Percentiles rank a stretch among this genome's conserved stretches.
phyloP scores from a whole-genome alignment of 2,113 vertebrate species.

The Lucifuga dentata region DNA sequence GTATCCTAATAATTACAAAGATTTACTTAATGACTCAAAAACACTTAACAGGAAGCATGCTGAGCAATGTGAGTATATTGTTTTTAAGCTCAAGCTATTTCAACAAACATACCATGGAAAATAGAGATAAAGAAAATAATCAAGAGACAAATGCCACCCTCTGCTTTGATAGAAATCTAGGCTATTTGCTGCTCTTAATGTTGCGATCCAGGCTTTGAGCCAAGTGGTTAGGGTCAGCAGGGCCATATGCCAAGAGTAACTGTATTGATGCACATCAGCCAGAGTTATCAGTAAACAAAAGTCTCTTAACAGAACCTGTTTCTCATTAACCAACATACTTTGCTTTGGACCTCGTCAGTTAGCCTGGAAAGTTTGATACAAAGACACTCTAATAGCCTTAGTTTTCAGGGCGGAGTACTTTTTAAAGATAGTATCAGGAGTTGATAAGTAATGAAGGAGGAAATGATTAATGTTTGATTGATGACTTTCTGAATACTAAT shows the following conservation, averaged over 20 bases:
- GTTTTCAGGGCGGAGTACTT: constrained; percentile 42
- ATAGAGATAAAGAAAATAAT: constrained; percentile 72
- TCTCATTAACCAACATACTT: constrained; percentile 66
- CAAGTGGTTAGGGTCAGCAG: constrained; percentile 60
- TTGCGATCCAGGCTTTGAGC: constrained; percentile 64
- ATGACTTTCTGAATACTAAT: constrained; percentile 37
- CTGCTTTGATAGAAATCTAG: constrained; percentile 66
- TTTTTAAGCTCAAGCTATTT: constrained; percentile 61
- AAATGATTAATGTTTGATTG: constrained; percentile 34
- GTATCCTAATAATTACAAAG: constrained; percentile 11
- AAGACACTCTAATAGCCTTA: constrained; percentile 41
- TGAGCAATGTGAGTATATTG: constrained; percentile 47
- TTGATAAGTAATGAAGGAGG: constrained; percentile 37
- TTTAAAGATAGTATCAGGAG: constrained; percentile 50
- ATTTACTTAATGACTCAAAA: constrained; percentile 49
- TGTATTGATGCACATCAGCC: constrained; percentile 73
- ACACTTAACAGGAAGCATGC: constrained; percentile 48
- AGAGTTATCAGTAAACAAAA: constrained; percentile 76
- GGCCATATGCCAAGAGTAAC: constrained; percentile 75
- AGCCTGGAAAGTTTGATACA: constrained; percentile 68
- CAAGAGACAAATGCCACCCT: constrained; percentile 58
- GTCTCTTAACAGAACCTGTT: constrained; percentile 65
- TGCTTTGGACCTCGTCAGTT: constrained; percentile 45
- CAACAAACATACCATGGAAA: constrained; percentile 69
- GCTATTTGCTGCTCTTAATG: constrained; percentile 61